Conservation (phyloP, 2,797 vertebrate species). For the Cossypha heuglini region DNA sequence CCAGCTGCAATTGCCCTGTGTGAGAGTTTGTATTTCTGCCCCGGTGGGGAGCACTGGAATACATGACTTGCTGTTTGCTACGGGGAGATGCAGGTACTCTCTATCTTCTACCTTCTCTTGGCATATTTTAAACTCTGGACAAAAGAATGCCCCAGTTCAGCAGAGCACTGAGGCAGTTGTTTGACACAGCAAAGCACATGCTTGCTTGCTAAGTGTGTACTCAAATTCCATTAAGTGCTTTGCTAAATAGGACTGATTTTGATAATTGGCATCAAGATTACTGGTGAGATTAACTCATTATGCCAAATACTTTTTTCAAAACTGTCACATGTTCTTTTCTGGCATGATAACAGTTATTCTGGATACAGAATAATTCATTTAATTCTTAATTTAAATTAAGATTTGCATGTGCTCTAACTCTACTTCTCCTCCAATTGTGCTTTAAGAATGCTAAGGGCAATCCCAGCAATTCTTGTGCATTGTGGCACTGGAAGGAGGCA, state of each 20-base stretch:
- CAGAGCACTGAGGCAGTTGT: background rate
- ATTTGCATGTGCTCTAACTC: background rate
- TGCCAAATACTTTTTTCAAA: background rate
- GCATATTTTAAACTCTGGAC: background rate
- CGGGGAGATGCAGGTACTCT: background rate
- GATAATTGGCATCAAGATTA: background rate
- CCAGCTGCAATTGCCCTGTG: rapidly evolving
- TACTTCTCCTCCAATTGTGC: background rate
- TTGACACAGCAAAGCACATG: background rate
- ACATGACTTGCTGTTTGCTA: background rate
- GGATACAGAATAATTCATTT: background rate
- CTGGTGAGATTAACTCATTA: background rate
- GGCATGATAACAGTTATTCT: background rate
- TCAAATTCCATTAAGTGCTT: background rate
- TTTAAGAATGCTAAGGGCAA: background rate
- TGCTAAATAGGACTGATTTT: background rate
- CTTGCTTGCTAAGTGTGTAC: background rate
- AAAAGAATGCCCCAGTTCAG: background rate
- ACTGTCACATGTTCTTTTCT: background rate
- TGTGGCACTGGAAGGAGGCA: background rate
- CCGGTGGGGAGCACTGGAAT: background rate
- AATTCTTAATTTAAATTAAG: background rate
- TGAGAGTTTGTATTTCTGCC: background rate
- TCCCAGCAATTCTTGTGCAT: background rate
- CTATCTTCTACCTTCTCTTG: background rate